Base-by-base conservation (phyloP, 1,140 invertebrate genomes). In the Planococcus citri region DNA sequence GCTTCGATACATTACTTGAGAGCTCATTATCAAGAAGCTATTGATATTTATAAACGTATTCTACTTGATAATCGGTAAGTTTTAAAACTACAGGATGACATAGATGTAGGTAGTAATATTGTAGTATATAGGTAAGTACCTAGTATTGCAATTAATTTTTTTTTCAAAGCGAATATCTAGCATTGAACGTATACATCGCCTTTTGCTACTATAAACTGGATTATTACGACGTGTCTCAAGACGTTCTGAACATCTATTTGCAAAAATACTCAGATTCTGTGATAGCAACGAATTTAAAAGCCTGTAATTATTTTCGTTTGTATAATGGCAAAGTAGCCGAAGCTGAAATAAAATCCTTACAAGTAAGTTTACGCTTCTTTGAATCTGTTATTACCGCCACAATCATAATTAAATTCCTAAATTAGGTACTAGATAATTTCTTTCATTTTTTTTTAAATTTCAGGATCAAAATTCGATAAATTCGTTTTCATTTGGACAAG, bases 161-260 rank as follows among this genome's bases (percentile, higher is more conserved):
- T 64, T 22, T 64, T 82, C 84, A 71, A 79, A 94, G 94, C 74
- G 89, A 95, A 68, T 95, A 88, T 78, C 79, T 96, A 73, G 96
- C 96, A 8, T 78, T 99, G 60, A 97, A 98, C 80, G 94, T 98
- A 9, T 99, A 99, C 78, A 88, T 98, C 69, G 97, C 95, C 0
- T 79, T 98, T 9, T 98, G 96, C 75, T 98, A 98, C 78, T 98
- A 98, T 78, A 98, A 98, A 78, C 78, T 98, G 68, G 96, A 98
- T 79, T 92, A 92, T 75, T 92, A 90, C 75, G 90, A 92, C 75
- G 90, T 92, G 24, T 92, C 91, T 1, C 90, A 98, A 81, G 95
- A 98, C 81, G 93, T 97, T 14, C 80, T 98, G 1, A 88, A 91
- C 61, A 87, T 95, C 1, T 99, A 99, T 79, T 80, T 98, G 14